Evolutionary conservation across 2,797 vertebrate species (phyloP).

Genomic region (Buphagus erythrorhynchus): DNA sequence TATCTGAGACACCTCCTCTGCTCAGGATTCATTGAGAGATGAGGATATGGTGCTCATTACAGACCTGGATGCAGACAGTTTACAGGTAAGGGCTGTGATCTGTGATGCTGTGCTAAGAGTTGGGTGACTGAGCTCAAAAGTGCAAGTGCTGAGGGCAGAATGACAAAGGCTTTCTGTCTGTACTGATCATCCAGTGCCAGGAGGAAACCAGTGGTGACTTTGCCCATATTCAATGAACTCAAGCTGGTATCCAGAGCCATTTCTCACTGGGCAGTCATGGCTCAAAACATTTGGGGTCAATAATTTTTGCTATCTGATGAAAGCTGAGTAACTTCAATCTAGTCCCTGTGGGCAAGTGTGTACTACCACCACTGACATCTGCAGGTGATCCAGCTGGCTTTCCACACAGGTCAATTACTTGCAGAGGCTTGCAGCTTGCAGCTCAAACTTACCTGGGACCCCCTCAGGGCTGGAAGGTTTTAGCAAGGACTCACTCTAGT

Average conservation of each 20-base stretch:
- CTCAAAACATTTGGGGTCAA: neutral
- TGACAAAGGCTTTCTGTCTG: neutral
- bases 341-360: neutral
- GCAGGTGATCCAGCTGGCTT: neutral
- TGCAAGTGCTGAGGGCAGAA: neutral
- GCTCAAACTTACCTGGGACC: neutral
- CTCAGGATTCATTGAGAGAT: neutral
- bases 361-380: neutral
- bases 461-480: neutral
- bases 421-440: neutral
- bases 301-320: constrained; percentile 18
- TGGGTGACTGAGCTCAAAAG: neutral
- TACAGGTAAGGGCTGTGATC: neutral
- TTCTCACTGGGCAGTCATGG: neutral
- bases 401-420: neutral
- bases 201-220: neutral
- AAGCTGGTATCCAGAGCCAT: neutral
- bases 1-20: neutral
- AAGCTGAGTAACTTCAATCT: neutral
- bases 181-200: neutral
- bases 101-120: neutral
- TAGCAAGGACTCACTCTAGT: neutral
- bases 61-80: neutral
- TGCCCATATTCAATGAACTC: neutral
- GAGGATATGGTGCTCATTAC: neutral